These are phyloP conservation scores for Globodera ellingtonae DNA, from an alignment of 1,140 invertebrate genomes.

Conservation along the genomic window DNA sequence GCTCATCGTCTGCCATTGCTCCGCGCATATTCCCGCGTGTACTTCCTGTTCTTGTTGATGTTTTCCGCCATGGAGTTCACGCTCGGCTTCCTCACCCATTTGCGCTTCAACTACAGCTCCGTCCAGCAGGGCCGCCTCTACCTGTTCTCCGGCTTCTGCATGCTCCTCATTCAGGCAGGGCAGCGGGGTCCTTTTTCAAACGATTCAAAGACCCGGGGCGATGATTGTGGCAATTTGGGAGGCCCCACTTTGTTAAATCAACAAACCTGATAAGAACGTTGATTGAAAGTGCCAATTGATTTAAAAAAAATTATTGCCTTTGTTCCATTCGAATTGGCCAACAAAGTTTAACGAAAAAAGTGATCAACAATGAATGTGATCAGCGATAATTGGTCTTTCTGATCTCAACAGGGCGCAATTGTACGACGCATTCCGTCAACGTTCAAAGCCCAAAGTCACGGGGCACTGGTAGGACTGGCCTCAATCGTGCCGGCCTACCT, in stretches of 20 bases:
- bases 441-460: slow-evolving; percentile 76
- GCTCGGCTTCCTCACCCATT: slow-evolving; percentile 91
- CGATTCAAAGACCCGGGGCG: neutral
- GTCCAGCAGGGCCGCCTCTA: slow-evolving; percentile 99
- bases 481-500: slow-evolving; percentile 86
- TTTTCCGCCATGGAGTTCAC: slow-evolving; percentile 98
- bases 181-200: neutral
- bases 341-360: neutral
- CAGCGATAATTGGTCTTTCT: neutral
- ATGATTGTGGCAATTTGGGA: too few species aligned
- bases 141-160: slow-evolving; percentile 84
- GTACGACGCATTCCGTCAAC: slow-evolving; percentile 75
- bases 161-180: slow-evolving; percentile 85
- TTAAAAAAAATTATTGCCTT: too few species aligned
- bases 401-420: slow-evolving; percentile 71
- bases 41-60: slow-evolving; percentile 92
- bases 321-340: too few species aligned
- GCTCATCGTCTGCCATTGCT: slow-evolving; percentile 62
- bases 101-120: slow-evolving; percentile 84
- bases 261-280: slow-evolving; percentile 10
- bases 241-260: slow-evolving; percentile 4
- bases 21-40: slow-evolving; percentile 70
- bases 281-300: too few species aligned
- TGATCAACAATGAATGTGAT: neutral
- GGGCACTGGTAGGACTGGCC: slow-evolving; percentile 78